Evolutionary conservation across 2,113 vertebrate genomes (phyloP).

Genomic region (Anolis sagrei): DNA sequence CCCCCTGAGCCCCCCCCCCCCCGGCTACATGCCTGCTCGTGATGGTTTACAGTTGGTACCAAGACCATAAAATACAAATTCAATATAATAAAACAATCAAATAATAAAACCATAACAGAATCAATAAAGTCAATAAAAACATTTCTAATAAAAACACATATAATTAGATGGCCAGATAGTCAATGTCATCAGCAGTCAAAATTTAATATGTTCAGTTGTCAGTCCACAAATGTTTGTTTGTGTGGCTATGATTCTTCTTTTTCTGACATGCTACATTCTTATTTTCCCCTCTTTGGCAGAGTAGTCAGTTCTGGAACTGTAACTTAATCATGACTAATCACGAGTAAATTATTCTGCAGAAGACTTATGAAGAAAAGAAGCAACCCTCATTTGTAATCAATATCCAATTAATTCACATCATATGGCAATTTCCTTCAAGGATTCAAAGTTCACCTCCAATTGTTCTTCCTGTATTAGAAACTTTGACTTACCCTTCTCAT

Average conservation of each 20-base stretch:
- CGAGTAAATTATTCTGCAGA: background rate
- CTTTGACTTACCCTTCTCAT: background rate
- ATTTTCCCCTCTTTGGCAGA: background rate
- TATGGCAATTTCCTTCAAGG: background rate
- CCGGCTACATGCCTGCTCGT: too few relatives aligned
- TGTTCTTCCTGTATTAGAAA: background rate
- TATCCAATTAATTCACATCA: background rate
- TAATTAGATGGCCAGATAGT: background rate
- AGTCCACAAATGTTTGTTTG: background rate
- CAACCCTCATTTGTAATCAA: conserved; percentile 1
- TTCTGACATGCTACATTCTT: background rate
- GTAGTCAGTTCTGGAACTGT: background rate
- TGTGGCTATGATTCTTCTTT: background rate
- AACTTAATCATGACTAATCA: background rate
- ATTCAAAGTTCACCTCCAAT: background rate
- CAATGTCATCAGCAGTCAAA: background rate
- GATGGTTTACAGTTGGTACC: too few relatives aligned
- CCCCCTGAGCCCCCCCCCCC: too few relatives aligned
- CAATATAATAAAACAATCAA: too few relatives aligned
- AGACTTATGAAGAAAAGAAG: background rate
- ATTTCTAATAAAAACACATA: background rate
- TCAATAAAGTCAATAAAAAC: too few relatives aligned
- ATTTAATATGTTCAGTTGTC: too few relatives aligned
- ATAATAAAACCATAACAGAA: too few relatives aligned
- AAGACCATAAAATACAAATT: too few relatives aligned